A percentile compares a stretch with the other conserved stretches of the same genome.
Conservation (phyloP, 2,888 invertebrate species). For the Argyresthia albistria region DNA sequence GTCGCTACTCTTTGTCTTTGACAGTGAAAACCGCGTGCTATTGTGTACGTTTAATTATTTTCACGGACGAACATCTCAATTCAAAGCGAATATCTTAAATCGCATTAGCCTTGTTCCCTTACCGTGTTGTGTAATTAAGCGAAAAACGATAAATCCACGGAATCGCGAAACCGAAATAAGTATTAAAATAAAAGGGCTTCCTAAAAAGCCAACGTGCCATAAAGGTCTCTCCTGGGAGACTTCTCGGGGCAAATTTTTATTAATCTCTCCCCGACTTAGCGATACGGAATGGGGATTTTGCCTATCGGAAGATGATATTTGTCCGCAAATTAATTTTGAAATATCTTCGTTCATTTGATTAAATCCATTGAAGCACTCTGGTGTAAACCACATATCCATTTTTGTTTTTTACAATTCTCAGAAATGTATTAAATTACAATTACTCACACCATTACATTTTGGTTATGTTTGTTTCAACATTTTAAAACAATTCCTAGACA, state of each 20-base stretch:
- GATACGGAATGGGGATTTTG: slow-evolving; percentile 35
- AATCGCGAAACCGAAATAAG: slow-evolving; percentile 45
- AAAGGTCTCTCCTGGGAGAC: slow-evolving; percentile 51
- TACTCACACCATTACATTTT: no score
- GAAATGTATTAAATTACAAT: no score
- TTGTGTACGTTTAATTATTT: slow-evolving; percentile 6
- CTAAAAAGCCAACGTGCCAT: slow-evolving; percentile 59
- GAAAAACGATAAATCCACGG: slow-evolving; percentile 52
- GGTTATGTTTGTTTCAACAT: no score
- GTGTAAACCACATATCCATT: no score
- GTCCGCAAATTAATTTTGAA: not conserved
- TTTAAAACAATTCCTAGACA: no score
- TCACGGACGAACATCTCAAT: slow-evolving; percentile 5
- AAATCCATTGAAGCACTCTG: no score
- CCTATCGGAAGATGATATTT: slow-evolving; percentile 20
- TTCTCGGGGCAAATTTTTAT: slow-evolving; percentile 56
- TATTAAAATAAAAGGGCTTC: slow-evolving; percentile 59
- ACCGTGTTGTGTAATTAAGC: slow-evolving; percentile 27
- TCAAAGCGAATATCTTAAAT: slow-evolving; percentile 10
- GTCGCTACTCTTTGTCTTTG: not conserved
- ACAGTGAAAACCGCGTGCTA: not conserved
- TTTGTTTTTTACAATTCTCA: no score
- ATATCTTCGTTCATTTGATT: not conserved
- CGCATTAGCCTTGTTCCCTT: slow-evolving; percentile 23
- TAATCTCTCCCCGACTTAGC: slow-evolving; percentile 48